Conservation (phyloP, 2,113 vertebrate genomes). For the Pyxicephalus adspersus region DNA sequence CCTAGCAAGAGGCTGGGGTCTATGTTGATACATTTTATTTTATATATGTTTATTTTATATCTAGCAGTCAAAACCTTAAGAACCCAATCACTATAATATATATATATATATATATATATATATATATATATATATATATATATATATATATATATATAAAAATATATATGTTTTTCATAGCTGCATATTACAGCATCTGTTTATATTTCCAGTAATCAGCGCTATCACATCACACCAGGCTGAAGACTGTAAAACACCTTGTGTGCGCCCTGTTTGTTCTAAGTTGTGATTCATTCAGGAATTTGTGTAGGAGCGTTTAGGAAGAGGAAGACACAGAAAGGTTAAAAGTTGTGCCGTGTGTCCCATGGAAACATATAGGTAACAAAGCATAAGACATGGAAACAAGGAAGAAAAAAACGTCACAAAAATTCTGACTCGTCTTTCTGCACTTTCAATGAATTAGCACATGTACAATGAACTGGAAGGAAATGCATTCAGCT, state of each 20-base stretch:
- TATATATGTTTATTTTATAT: no score
- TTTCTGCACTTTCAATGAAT: slow-evolving; percentile 26
- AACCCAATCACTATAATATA: no score
- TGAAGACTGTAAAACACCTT: neutral
- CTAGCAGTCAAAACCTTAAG: no score
- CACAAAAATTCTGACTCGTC: slow-evolving; percentile 12
- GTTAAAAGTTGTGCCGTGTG: neutral
- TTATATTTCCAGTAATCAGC: no score
- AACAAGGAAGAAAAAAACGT: slow-evolving; percentile 19
- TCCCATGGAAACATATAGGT: slow-evolving; percentile 17
- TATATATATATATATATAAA: no score
- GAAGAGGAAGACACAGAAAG: slow-evolving; percentile 30
- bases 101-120: no score
- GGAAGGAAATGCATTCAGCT: slow-evolving; percentile 46
- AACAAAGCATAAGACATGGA: neutral
- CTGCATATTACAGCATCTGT: no score
- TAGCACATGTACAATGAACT: slow-evolving; percentile 35
- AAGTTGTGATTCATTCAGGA: slow-evolving; percentile 45
- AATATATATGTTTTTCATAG: no score
- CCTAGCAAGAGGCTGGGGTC: no score
- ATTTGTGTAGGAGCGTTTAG: slow-evolving; percentile 50
- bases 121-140: no score
- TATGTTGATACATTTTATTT: no score
- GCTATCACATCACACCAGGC: neutral
- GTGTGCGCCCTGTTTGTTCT: slow-evolving; percentile 4